Evolutionary conservation across 2,797 vertebrate species (phyloP).

Genomic region (Lutjanus argentimaculatus): DNA sequence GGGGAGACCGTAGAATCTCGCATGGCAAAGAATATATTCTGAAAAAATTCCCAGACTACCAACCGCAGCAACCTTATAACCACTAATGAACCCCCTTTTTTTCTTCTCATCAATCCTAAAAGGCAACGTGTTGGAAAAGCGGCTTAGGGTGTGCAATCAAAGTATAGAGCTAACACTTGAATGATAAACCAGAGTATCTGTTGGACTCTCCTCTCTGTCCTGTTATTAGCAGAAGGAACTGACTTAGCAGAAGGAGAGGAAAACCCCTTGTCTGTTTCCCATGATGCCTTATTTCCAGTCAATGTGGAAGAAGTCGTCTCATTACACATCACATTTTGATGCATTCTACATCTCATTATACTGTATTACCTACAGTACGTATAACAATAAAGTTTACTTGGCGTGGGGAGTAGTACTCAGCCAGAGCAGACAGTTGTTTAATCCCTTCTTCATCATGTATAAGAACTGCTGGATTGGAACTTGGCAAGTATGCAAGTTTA

Average conservation of each 20-base stretch:
- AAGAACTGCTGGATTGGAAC: too few relatives aligned
- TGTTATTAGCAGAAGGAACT: slow-evolving; percentile 38
- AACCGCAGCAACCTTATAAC: slow-evolving; percentile 50
- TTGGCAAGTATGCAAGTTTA: too few relatives aligned
- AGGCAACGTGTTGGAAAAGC: slow-evolving; percentile 58
- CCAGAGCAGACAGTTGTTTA: not conserved
- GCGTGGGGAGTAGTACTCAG: not conserved
- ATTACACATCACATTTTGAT: not conserved
- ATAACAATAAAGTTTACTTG: not conserved
- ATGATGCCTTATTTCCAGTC: slow-evolving; percentile 37
- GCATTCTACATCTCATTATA: not conserved
- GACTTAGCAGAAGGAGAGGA: slow-evolving; percentile 46
- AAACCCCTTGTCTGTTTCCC: slow-evolving; percentile 28
- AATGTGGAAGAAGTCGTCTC: not conserved
- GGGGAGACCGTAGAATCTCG: slow-evolving; percentile 24
- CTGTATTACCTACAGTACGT: not conserved
- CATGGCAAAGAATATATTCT: slow-evolving; percentile 28
- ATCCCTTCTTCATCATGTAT: not conserved
- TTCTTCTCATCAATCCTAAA: slow-evolving; percentile 27
- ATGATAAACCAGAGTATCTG: slow-evolving; percentile 56
- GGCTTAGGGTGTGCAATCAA: slow-evolving; percentile 30
- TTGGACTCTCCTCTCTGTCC: slow-evolving; percentile 26
- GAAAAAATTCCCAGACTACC: slow-evolving; percentile 29
- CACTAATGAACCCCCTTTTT: slow-evolving; percentile 45
- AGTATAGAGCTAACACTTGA: slow-evolving; percentile 36